A percentile compares a stretch with the other conserved stretches of the same genome.
phyloP scores from a whole-genome alignment of 2,797 vertebrate species.

The Lagorchestes hirsutus region DNA sequence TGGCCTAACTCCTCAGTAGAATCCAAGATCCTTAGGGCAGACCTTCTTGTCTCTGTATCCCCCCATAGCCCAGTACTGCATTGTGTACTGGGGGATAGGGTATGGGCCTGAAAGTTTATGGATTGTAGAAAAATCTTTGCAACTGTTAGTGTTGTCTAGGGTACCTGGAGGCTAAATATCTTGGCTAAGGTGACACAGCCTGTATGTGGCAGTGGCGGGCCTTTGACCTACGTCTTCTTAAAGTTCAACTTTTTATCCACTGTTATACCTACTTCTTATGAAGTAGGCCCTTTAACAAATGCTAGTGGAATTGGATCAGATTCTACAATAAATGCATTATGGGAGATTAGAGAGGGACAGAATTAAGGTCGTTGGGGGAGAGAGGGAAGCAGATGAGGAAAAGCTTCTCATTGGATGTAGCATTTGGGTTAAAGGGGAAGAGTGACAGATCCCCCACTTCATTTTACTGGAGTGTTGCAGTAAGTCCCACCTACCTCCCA shows the following conservation, averaged over 20 bases:
- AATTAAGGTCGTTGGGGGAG: background rate
- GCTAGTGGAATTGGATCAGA: background rate
- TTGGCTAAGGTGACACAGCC: background rate
- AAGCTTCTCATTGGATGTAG: background rate
- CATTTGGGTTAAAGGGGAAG: background rate
- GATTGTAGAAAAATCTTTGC: background rate
- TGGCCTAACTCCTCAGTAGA: background rate
- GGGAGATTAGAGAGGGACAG: background rate
- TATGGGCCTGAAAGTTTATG: background rate
- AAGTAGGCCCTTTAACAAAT: background rate
- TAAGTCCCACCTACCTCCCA: background rate
- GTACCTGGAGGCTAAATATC: background rate
- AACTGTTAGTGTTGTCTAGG: background rate
- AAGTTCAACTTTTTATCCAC: background rate
- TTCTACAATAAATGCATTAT: background rate
- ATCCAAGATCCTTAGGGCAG: background rate
- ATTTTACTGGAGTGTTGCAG: background rate
- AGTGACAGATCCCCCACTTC: background rate
- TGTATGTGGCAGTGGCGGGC: background rate
- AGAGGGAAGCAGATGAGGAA: background rate
- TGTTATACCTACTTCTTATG: background rate
- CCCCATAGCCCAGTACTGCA: background rate
- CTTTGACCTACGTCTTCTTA: background rate
- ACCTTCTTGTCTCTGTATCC: background rate
- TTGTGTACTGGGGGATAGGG: background rate